Evolutionary conservation across 2,113 vertebrate genomes (phyloP), one percentile per base, ranked within the genome.

Genomic region (Cochlearius cochlearius): DNA sequence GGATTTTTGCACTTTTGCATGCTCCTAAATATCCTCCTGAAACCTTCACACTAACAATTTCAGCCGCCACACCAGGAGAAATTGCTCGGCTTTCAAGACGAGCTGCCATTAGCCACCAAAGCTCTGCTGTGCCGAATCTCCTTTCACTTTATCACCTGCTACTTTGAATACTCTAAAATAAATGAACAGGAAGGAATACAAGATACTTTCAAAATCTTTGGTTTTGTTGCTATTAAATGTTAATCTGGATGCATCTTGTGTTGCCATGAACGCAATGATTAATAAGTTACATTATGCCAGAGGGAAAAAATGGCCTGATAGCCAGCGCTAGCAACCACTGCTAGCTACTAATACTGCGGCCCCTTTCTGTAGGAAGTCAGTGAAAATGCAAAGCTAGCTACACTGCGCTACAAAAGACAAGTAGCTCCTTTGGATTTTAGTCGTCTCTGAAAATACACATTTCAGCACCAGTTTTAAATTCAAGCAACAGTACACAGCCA

Each of bases 251-350:
- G 25, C 18, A 64, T 30, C 53, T 25, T 15, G 41, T 34, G 49
- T 64, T 75, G 53, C n/a, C 19, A 6, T 4, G 20, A 63, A 23
- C 53, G 12, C 2, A 66, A 52, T 2, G 25, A 55, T 38, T 9
- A 45, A 5, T 27, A 73, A 7, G 3, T 34, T 8, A 7, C 1
- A 5, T 27, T 11, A 26, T 0, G 8, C 55, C 9, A 76, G 36
- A 85, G 30, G 36, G 5, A 5, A n/a, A 18, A 73, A 50, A 15
- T 3, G 5, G 6, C 58, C 79, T 5, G 10, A 13, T 3, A 73
- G 43, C 2, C 34, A 9, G 7, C 1, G 11, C 53, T 9, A 34
- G 50, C 38, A 52, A 56, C 23, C 47, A 41, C 39, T 2, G 3
- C n/a, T 36, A 26, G 9, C 60, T 64, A 34, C 60, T 64, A 34